Evolutionary conservation across 2,113 vertebrate species (phyloP), one percentile per base, ranked within the genome.

Genomic region (Echinops telfairi): DNA sequence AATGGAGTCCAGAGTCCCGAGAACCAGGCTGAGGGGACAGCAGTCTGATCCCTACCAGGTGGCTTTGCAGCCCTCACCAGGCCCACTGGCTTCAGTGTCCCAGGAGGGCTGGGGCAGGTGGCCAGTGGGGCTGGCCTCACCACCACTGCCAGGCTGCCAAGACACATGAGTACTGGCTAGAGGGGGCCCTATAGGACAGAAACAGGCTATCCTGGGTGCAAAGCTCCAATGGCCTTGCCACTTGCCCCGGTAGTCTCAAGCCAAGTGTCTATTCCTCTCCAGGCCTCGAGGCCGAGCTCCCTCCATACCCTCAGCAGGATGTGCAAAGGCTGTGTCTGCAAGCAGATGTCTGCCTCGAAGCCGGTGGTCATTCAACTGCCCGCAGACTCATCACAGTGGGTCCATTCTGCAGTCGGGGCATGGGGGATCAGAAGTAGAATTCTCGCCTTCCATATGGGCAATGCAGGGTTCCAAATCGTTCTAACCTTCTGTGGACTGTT

Each of bases 261-360:
- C 25, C 4, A 11, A 15, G 58, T 25, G n/a, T 82, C 29, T 23
- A 2, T 3, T 2, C 76, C 73, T 22, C 64, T 31, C 64, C 7
- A 25, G 15, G 89, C 81, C 89, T 94, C 88, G 29, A 40, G 84
- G 94, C 90, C 66, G 86, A 83, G 73, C 20, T 20, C 80, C 12
- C 14, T 53, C 73, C 29, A 1, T 9, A 27, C 20, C 33, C 22
- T 33, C 76, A 11, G 31, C 1, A 12, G 33, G 47, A 73, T 22
- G 1, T 2, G 3, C 6, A 17, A 86, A 15, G 33, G 11, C 36
- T 2, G 19, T 22, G 36, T 31, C 75, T 43, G 53, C 43, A 62
- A 22, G n/a, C 20, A 64, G n/a, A 40, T 10, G 1, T 17, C 29
- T 77, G 17, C 36, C 70, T 14, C 79, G 4, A 1, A 40, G 86